Evolutionary conservation across 2,113 vertebrate genomes (phyloP), one percentile per base, ranked within the genome.

Genomic region (Dryoscopus gambensis): DNA sequence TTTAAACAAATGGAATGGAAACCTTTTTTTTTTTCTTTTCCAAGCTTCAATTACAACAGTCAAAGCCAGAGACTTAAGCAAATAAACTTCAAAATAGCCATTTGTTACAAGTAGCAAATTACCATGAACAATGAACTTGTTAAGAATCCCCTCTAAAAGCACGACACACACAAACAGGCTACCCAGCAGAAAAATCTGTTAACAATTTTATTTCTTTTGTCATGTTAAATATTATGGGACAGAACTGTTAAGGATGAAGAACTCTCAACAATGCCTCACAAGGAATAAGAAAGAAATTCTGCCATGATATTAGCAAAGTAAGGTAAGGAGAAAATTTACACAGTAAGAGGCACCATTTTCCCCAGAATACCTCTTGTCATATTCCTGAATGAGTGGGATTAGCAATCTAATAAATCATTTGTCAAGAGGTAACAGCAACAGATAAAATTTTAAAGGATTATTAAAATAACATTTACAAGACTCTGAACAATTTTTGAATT

Each of bases 401-500:
- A 99, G 98, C 98, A 98, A 99, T 98, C 98, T 98, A 98, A 98
- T 98, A 98, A 98, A 98, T 98, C 97, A 93, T 97, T 98, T 98
- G 98, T 98, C 98, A 98, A 98, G 98, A 98, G 98, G 98, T 98
- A 98, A 99, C 98, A 98, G 98, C 98, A 98, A 99, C 98, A 98
- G 98, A 98, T 98, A 98, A 98, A 98, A 98, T 98, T 99, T 99
- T 98, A 99, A 99, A 99, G 98, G 98, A 98, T 99, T 99, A 99
- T 99, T 99, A 99, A 99, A 99, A 99, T 98, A 98, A 99, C 99
- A 99, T 99, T 98, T 99, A 99, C 98, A 99, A 98, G 98, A 99
- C 98, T 98, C 97, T 98, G 98, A 99, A 98, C 98, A 98, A 98
- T 98, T 98, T 98, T 97, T 97, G 97, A 98, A 98, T 98, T 99